Evolutionary conservation across 2,888 invertebrate genomes (phyloP), one percentile per base, ranked within the genome.

Genomic region (Ornithoptera priamus): DNA sequence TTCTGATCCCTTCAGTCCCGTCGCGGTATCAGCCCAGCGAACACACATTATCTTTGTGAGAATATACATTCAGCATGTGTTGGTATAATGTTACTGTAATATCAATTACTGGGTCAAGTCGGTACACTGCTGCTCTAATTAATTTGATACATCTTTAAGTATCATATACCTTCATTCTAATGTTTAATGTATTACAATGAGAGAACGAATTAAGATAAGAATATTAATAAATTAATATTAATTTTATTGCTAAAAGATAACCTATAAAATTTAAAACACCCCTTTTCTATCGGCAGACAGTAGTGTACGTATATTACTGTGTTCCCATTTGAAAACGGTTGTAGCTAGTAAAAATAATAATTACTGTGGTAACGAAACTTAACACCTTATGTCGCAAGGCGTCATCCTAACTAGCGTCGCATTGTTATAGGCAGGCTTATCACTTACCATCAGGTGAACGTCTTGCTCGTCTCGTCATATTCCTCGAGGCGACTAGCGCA

Each of bases 31-130:
- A 22, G 24, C 1, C 57, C 24, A 22, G 22, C 57, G 22, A 58
- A 15, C 57, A 15, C 57, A n/a, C 22, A 56, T 64, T 69, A 65
- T 69, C 56, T 61, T 65, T 69, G 69, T 69, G 65, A 61, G 65
- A 69, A 61, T 22, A n/a, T 5, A 20, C 24, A 20, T 62, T 56
- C 18, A 58, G 30, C 30, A 24, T 18, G 4, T 36, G 20, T 22
- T 60, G 57, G 46, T 71, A 65, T 71, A 61, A 61, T 12, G 46
- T 71, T 67, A 64, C 70, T 67, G 50, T 60, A 60, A 56, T 71
- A 71, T 71, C 70, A 56, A 67, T 71, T 61, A 65, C 70, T 53
- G 63, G 67, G 70, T 71, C 67, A 68, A 68, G 60, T 57, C 22
- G 50, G 36, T 66, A 70, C 24, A 59, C 60, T 24, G 53, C 56